Evolutionary conservation across 2,888 invertebrate species (phyloP).

Genomic region (Creontiades dilutus): DNA sequence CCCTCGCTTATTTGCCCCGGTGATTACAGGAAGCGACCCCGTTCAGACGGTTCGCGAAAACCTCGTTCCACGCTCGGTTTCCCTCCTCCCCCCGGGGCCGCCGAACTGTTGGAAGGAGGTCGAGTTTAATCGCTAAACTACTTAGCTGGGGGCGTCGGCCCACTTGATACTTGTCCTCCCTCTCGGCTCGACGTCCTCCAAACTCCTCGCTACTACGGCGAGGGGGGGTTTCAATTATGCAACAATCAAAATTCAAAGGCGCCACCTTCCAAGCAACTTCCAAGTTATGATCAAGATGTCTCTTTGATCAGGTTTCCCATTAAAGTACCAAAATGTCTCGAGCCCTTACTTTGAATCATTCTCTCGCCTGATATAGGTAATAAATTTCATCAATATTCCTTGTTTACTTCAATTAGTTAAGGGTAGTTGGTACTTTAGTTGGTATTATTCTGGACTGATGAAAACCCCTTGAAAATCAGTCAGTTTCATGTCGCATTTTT

Average conservation of each 20-base stretch:
- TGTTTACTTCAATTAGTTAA: no score
- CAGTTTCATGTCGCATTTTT: no score
- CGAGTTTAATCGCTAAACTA: constrained; percentile 8
- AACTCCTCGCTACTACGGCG: neutral
- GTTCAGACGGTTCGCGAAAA: neutral
- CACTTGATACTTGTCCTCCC: constrained; percentile 27
- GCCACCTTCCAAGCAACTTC: neutral
- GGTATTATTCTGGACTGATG: no score
- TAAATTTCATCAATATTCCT: no score
- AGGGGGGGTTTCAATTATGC: neutral
- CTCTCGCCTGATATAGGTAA: no score
- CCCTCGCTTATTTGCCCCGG: neutral
- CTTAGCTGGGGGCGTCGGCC: neutral
- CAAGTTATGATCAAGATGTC: constrained; percentile 21
- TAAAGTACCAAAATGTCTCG: no score
- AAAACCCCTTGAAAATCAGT: no score
- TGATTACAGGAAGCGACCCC: neutral
- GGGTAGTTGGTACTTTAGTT: no score
- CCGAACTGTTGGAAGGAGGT: neutral
- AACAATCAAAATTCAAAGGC: constrained; percentile 28
- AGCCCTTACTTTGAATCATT: no score
- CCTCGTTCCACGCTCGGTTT: neutral
- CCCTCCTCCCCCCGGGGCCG: neutral
- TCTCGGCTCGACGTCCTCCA: neutral
- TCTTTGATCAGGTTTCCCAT: neutral